Percentiles rank a stretch among this genome's conserved stretches.
phyloP scores from a whole-genome alignment of 1,140 invertebrate species.

The Drosophila littoralis region DNA sequence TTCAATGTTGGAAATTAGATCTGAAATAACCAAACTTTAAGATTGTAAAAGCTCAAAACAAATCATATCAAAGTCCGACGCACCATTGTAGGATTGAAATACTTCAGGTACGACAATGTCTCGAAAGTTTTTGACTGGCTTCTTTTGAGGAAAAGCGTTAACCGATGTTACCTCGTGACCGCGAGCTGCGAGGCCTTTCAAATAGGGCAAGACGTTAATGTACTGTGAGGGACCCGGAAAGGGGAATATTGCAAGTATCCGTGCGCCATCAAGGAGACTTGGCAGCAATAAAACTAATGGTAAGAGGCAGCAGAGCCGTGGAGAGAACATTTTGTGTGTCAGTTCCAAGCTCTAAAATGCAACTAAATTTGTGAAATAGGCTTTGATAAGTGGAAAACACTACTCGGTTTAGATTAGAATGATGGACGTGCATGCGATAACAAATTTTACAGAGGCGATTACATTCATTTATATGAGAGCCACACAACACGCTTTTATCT shows the following conservation, averaged over 20 bases:
- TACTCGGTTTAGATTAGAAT: conserved; percentile 18
- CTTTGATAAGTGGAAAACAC: not conserved
- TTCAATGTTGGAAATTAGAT: conserved; percentile 28
- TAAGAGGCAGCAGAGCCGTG: conserved; percentile 12
- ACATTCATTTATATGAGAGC: conserved; percentile 23
- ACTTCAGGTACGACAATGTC: conserved; percentile 62
- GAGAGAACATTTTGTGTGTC: conserved; percentile 32
- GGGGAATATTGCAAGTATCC: conserved; percentile 72
- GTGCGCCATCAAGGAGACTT: conserved; percentile 45
- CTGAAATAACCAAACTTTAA: conserved; percentile 24
- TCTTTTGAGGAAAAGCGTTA: conserved; percentile 87
- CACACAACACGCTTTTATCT: not conserved
- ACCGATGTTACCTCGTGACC: conserved; percentile 89
- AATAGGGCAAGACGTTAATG: conserved; percentile 84
- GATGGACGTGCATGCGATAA: conserved; percentile 52
- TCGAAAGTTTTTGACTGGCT: conserved; percentile 64
- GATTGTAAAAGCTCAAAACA: not conserved
- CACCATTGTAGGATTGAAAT: conserved; percentile 59
- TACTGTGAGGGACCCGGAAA: conserved; percentile 75
- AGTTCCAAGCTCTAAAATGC: not conserved
- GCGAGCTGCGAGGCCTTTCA: conserved; percentile 87
- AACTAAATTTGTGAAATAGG: conserved; percentile 37
- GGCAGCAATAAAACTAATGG: conserved; percentile 12
- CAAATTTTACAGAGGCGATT: conserved; percentile 39
- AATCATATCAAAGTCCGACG: not conserved